Evolutionary conservation across 1,140 invertebrate species (phyloP).

Genomic region (Matsumurasca onukii): DNA sequence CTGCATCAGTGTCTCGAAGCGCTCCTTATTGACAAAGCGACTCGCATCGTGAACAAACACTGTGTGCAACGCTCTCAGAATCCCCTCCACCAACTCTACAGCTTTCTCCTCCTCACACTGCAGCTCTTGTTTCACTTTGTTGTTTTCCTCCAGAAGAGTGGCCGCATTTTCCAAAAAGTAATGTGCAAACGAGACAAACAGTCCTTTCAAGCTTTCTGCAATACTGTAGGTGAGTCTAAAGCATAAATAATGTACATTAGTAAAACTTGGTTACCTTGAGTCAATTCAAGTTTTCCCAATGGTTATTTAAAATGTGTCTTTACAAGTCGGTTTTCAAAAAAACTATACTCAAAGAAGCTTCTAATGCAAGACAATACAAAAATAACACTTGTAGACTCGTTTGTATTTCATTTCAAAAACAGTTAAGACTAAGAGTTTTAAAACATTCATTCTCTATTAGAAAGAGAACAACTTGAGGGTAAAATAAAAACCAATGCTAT

Average conservation of each 20-base stretch:
- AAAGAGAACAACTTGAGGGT: too few relatives aligned
- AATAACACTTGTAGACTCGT: too few relatives aligned
- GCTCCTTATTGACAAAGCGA: slow-evolving; percentile 79
- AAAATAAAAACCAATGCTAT: too few relatives aligned
- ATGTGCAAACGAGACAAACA: slow-evolving; percentile 87
- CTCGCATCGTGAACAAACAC: slow-evolving; percentile 76
- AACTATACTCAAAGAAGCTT: too few relatives aligned
- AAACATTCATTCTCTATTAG: too few relatives aligned
- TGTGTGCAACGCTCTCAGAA: slow-evolving; percentile 61
- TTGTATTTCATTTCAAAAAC: too few relatives aligned
- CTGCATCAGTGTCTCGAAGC: slow-evolving; percentile 77
- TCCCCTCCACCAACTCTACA: slow-evolving; percentile 40
- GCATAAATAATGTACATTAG: slow-evolving; percentile 45
- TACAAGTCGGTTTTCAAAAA: too few relatives aligned
- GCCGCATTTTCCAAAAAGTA: slow-evolving; percentile 81
- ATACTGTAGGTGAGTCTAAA: slow-evolving; percentile 71
- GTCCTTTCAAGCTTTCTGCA: slow-evolving; percentile 77
- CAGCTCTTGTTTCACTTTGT: slow-evolving; percentile 40
- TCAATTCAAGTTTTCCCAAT: neutral
- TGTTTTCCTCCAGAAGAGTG: slow-evolving; percentile 58
- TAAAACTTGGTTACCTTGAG: neutral
- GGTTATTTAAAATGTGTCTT: too few relatives aligned
- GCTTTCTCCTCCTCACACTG: slow-evolving; percentile 28
- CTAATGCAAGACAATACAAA: too few relatives aligned
- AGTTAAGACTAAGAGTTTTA: too few relatives aligned